These are phyloP conservation scores for Okamejei kenojei DNA, from an alignment of 2,797 vertebrate species.

Conservation along the genomic window DNA sequence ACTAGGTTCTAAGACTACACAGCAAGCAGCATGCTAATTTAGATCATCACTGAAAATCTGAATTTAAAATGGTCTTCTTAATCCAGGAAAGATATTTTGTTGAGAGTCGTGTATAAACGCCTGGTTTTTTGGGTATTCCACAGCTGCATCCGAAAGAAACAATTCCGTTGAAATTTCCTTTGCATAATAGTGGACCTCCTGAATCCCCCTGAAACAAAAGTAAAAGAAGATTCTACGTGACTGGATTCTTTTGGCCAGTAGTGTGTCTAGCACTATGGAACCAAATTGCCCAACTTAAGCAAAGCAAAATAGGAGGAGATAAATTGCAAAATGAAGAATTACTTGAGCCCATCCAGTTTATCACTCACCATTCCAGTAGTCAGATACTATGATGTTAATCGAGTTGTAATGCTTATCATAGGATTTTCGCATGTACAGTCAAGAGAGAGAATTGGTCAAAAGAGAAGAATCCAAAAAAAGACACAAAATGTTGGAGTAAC, in stretches of 20 bases:
- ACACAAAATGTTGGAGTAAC: too few species aligned
- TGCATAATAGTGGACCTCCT: constrained; percentile 47
- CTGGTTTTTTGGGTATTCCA: constrained; percentile 45
- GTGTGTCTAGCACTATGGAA: not conserved
- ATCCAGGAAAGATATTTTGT: constrained; percentile 47
- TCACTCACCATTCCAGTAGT: too few species aligned
- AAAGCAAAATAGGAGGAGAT: not conserved
- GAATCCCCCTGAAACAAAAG: constrained; percentile 48
- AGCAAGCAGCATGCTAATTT: not conserved
- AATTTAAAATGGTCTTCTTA: constrained; percentile 34
- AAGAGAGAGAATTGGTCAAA: not conserved
- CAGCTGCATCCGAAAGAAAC: constrained; percentile 45
- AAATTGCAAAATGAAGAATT: not conserved
- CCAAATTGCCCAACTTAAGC: not conserved
- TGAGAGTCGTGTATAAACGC: constrained; percentile 48
- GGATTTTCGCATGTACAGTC: too few species aligned
- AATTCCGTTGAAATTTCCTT: constrained; percentile 44
- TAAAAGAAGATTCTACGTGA: not conserved
- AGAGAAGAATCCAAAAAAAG: not conserved
- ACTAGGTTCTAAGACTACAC: not conserved
- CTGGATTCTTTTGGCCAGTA: not conserved
- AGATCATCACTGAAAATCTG: not conserved
- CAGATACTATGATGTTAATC: not conserved
- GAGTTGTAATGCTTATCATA: not conserved
- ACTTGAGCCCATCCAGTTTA: not conserved